phyloP scores from a whole-genome alignment of 2,797 vertebrate species.

The Micromesistius poutassou region DNA sequence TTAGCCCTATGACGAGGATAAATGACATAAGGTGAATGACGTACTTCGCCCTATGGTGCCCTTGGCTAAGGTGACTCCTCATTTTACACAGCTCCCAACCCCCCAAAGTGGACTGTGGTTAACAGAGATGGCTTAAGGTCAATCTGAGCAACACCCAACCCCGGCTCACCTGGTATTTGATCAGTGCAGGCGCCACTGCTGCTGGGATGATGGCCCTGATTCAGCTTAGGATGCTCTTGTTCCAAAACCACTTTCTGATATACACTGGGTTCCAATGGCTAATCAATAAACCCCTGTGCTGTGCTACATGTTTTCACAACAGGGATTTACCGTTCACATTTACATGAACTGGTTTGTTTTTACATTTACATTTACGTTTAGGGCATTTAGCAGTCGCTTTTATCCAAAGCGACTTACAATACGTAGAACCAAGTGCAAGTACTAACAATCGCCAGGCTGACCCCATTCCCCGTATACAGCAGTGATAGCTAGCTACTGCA shows the following conservation, averaged over 20 bases:
- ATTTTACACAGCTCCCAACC: slow-evolving; percentile 48
- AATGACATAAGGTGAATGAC: slow-evolving; percentile 60
- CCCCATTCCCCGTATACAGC: too few relatives aligned
- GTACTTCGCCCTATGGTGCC: slow-evolving; percentile 52
- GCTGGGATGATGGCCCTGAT: slow-evolving; percentile 5
- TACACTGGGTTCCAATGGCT: background rate
- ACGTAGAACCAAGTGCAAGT: too few relatives aligned
- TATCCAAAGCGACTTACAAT: too few relatives aligned
- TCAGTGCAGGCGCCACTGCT: slow-evolving; percentile 23
- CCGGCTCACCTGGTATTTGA: slow-evolving; percentile 37
- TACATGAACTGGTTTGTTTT: background rate
- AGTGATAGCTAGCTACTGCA: too few relatives aligned
- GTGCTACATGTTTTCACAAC: background rate
- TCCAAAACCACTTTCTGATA: slow-evolving; percentile 10
- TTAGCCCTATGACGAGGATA: slow-evolving; percentile 53
- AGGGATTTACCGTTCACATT: background rate
- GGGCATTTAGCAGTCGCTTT: too few relatives aligned
- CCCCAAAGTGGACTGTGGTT: slow-evolving; percentile 49
- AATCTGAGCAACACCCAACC: slow-evolving; percentile 40
- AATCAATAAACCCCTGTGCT: background rate
- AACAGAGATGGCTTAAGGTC: slow-evolving; percentile 36
- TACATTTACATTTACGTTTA: too few relatives aligned
- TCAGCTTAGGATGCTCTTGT: background rate
- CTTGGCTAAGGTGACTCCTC: slow-evolving; percentile 60
- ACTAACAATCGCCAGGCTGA: too few relatives aligned